These are phyloP conservation scores for Melanerpes formicivorus DNA, from an alignment of 2,113 vertebrate genomes.

Conservation along the genomic window DNA sequence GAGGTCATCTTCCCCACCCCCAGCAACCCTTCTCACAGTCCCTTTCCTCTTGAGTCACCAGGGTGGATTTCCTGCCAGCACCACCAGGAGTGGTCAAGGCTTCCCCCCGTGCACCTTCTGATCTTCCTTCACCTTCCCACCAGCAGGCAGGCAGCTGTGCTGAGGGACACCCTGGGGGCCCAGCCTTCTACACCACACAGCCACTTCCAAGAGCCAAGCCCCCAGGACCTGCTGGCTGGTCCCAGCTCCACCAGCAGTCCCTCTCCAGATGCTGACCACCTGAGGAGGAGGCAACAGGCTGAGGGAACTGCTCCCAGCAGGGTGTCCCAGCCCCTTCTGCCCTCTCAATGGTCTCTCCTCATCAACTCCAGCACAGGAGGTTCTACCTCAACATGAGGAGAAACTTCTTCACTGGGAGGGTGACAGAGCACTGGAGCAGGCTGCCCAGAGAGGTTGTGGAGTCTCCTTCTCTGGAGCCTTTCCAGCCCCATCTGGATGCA, in stretches of 20 bases:
- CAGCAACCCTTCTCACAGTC: background rate
- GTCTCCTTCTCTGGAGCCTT: too few species aligned
- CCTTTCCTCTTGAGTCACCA: background rate
- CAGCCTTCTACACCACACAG: background rate
- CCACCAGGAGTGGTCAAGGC: background rate
- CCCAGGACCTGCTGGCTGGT: background rate
- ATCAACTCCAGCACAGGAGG: too few species aligned
- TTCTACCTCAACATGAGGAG: too few species aligned
- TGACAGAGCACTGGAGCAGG: too few species aligned
- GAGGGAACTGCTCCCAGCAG: background rate
- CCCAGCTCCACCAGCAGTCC: background rate
- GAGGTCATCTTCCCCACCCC: background rate
- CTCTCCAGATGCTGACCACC: background rate
- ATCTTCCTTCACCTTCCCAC: background rate
- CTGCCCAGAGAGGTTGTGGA: too few species aligned
- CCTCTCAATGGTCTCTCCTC: too few species aligned
- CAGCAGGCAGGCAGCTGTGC: background rate
- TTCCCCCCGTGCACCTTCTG: background rate
- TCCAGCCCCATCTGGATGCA: too few species aligned
- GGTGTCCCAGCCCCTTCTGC: too few species aligned
- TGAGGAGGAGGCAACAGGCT: background rate
- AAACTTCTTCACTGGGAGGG: too few species aligned
- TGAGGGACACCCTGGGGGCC: background rate
- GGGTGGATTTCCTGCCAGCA: background rate
- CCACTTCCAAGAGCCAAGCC: background rate